These are phyloP conservation scores for Microvelia longipes DNA, from an alignment of 1,140 invertebrate species.

Conservation along the genomic window DNA sequence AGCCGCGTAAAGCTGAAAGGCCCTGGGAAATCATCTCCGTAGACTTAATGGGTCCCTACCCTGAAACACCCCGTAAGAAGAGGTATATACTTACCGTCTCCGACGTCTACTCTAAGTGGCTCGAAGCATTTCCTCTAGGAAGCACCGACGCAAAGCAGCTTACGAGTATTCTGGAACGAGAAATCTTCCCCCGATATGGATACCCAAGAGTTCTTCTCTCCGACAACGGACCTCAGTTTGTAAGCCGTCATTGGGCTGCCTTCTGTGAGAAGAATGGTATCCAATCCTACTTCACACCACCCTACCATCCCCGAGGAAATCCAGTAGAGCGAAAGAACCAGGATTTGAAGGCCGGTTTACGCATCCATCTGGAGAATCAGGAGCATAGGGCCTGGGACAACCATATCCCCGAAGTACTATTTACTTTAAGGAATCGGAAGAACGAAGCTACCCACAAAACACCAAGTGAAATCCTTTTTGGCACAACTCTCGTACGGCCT, in stretches of 20 bases:
- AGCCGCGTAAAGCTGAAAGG: neutral
- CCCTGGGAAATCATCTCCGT: slow-evolving; percentile 17
- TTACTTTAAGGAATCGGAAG: neutral
- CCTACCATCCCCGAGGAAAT: neutral
- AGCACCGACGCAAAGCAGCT: slow-evolving; percentile 3
- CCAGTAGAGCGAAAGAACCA: neutral
- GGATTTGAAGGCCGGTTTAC: neutral
- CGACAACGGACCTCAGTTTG: neutral
- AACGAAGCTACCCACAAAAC: neutral
- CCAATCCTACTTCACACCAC: neutral
- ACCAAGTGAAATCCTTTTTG: neutral
- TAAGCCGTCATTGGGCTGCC: neutral
- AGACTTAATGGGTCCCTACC: slow-evolving; percentile 22
- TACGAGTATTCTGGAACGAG: neutral
- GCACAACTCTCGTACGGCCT: neutral
- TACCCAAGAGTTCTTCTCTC: neutral
- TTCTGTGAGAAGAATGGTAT: neutral
- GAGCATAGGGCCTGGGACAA: neutral
- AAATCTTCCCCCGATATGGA: neutral
- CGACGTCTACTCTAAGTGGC: slow-evolving; percentile 21
- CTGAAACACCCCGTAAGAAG: slow-evolving; percentile 13
- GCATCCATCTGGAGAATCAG: neutral
- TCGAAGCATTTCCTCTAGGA: slow-evolving; percentile 20
- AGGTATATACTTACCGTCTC: slow-evolving; percentile 16
- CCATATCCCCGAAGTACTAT: neutral